Evolutionary conservation across 2,113 vertebrate species (phyloP), one percentile per base, ranked within the genome.

Genomic region (Phyllostomus discolor): DNA sequence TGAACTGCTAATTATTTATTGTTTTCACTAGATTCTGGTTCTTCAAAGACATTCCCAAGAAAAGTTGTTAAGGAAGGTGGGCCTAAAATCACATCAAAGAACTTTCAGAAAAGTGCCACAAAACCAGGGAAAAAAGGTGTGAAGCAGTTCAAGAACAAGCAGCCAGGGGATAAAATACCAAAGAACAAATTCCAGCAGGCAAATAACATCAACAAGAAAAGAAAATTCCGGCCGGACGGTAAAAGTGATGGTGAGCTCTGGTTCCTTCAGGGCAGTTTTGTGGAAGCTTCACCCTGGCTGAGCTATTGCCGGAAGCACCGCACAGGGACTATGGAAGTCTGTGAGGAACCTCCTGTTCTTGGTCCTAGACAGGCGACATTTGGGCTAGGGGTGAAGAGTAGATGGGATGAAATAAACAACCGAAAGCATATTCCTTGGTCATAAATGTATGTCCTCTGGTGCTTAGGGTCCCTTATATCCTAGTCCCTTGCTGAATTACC

Each of bases 81-180:
- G 22, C 78, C 97, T 81, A 98, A 98, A 96, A 91, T 87, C 8
- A 33, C 92, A 92, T 93, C 98, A 75, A 98, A 97, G 76, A 98
- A 97, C 67, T 98, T 97, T 96, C 97, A 97, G 94, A 98, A 98
- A 97, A 97, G 95, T 72, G 96, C 97, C 16, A 91, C 96, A 94
- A 98, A 88, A 92, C 80, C 96, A 92, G 98, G 97, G 66, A 98
- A 80, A 96, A 96, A 95, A 48, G n/a, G 88, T 80, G 92, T 98
- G 41, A 98, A 98, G 84, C 98, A 98, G 20, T 98, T 98, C 81
- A 98, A 98, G 94, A 98, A 75, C 86, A 98, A 98, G 87, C 97
- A 98, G 46, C 98, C 97, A n/a, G 72, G 95, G 43, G 97, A 96
- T 88, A 98, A 97, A 52, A 70, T 92, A 87, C 80, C 79, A 5